phyloP scores from a whole-genome alignment of 1,140 invertebrate species.

The Heliconius eleuchia region DNA sequence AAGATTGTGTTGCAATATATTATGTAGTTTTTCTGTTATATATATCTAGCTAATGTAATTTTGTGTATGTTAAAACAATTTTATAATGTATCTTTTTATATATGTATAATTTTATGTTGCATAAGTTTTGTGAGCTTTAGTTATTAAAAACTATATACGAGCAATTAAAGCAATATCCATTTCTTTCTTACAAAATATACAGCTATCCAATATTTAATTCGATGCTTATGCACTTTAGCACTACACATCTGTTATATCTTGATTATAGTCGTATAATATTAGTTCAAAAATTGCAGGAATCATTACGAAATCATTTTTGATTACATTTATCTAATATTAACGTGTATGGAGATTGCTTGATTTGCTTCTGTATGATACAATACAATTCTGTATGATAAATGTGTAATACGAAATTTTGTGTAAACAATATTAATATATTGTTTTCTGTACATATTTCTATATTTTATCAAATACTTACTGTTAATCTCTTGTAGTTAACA shows the following conservation, averaged over 20 bases:
- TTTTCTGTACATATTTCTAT: neutral
- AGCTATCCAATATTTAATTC: too few relatives aligned
- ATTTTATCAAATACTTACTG: neutral
- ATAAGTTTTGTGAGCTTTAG: neutral
- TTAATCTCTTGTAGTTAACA: neutral
- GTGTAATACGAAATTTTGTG: neutral
- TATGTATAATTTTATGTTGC: neutral
- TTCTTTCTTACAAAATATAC: too few relatives aligned
- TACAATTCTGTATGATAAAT: neutral
- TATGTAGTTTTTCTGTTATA: conserved; percentile 10
- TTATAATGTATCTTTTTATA: neutral
- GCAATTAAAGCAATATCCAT: too few relatives aligned
- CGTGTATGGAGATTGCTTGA: too few relatives aligned
- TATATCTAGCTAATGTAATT: neutral
- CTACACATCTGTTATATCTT: too few relatives aligned
- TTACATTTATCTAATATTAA: too few relatives aligned
- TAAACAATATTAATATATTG: neutral
- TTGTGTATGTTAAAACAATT: neutral
- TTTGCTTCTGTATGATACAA: neutral
- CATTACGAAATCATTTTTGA: too few relatives aligned
- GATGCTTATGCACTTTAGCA: too few relatives aligned
- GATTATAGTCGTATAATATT: too few relatives aligned
- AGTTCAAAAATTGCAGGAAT: too few relatives aligned
- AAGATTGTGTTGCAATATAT: conserved; percentile 7
- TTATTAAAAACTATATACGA: neutral